Conservation (phyloP, 2,113 vertebrate genomes). For the Alexandromys fortis region DNA sequence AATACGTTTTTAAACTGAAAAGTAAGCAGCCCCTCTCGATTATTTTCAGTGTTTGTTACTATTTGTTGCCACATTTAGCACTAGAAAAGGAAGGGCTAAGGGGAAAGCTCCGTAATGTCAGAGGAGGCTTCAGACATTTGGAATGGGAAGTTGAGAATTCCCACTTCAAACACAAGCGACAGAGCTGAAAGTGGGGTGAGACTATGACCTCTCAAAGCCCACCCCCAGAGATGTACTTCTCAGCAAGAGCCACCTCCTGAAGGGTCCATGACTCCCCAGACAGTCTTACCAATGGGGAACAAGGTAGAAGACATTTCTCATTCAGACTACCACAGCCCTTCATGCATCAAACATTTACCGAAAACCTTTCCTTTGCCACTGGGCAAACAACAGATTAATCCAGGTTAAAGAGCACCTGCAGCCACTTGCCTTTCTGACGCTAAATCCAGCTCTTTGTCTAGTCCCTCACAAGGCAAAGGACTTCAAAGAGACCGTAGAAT, state of each 20-base stretch:
- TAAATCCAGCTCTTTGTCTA: not conserved
- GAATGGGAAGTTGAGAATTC: not conserved
- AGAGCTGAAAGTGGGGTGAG: not conserved
- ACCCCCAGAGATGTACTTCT: no score
- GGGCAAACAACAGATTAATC: not conserved
- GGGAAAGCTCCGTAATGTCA: fast-evolving
- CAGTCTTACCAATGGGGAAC: not conserved
- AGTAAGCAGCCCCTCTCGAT: not conserved
- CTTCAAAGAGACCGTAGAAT: not conserved
- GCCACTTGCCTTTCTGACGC: not conserved
- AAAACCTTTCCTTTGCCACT: not conserved
- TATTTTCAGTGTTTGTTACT: not conserved
- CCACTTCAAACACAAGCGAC: not conserved
- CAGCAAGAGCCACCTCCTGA: not conserved
- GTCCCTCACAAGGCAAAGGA: not conserved
- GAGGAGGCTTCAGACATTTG: not conserved
- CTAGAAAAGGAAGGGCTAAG: not conserved
- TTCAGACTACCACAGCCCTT: not conserved
- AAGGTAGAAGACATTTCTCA: not conserved
- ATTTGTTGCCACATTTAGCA: not conserved
- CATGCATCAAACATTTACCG: not conserved
- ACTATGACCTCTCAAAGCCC: no score
- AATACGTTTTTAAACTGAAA: not conserved
- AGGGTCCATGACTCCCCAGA: not conserved
- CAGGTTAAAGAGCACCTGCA: not conserved